phyloP scores from a whole-genome alignment of 2,888 invertebrate species.

The Trypoxylon attenuatum region DNA sequence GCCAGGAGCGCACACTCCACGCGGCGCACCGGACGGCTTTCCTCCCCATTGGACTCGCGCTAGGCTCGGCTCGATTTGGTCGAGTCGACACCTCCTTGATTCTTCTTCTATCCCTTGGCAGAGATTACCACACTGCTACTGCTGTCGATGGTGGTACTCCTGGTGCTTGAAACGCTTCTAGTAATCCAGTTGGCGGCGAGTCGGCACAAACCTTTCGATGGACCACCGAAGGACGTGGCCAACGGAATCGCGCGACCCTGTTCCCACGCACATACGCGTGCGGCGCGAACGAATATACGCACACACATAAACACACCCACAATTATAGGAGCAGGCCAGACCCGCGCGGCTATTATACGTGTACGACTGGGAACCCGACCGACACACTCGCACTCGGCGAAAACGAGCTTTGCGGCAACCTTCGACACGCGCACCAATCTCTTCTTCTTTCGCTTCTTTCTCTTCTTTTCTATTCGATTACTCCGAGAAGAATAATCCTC shows the following conservation, averaged over 20 bases:
- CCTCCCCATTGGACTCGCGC: not conserved
- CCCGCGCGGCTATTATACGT: not conserved
- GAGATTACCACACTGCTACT: not conserved
- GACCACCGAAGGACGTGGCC: slow-evolving; percentile 14
- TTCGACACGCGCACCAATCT: too few species aligned
- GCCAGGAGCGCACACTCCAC: slow-evolving; percentile 22
- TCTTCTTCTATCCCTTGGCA: too few species aligned
- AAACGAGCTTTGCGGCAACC: too few species aligned
- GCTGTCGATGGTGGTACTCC: not conserved
- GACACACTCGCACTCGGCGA: slow-evolving; percentile 22
- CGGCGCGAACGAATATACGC: too few species aligned
- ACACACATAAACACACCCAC: slow-evolving; percentile 21
- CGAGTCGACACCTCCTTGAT: too few species aligned
- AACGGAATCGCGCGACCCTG: slow-evolving; percentile 51
- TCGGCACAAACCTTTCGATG: too few species aligned
- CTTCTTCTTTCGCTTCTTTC: not conserved
- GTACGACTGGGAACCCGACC: not conserved
- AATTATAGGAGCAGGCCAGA: not conserved
- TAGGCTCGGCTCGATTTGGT: not conserved
- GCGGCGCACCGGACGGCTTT: too few species aligned
- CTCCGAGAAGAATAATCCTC: too few species aligned
- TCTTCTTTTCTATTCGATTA: too few species aligned
- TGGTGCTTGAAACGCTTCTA: not conserved
- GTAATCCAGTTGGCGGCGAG: slow-evolving; percentile 26
- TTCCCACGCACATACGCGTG: slow-evolving; percentile 49